Evolutionary conservation across 1,140 invertebrate species (phyloP).

Genomic region (Agrilus planipennis): DNA sequence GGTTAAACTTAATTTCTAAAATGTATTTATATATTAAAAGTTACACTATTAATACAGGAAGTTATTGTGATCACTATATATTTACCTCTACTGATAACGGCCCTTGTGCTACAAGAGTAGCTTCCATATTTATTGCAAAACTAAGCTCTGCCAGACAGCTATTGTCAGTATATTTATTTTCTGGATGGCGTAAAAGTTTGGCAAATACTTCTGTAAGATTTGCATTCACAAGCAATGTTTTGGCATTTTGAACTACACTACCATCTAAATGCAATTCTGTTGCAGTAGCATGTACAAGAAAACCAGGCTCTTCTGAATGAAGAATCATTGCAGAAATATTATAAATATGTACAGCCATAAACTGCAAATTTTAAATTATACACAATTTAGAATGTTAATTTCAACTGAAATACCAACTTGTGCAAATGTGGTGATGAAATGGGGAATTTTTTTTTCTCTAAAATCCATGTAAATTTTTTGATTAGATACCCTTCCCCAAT

Average conservation of each 20-base stretch:
- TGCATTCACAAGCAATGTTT: slow-evolving; percentile 59
- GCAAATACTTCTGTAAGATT: slow-evolving; percentile 44
- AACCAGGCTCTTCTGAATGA: slow-evolving; percentile 49
- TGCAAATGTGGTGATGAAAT: slow-evolving; percentile 66
- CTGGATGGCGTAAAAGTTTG: slow-evolving; percentile 38
- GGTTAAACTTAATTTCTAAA: slow-evolving; percentile 58
- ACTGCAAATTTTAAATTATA: slow-evolving; percentile 39
- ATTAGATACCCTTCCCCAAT: slow-evolving; percentile 25
- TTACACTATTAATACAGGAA: slow-evolving; percentile 8
- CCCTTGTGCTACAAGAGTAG: slow-evolving; percentile 59
- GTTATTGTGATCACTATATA: slow-evolving; percentile 5
- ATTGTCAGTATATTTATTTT: slow-evolving; percentile 26
- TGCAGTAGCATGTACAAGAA: slow-evolving; percentile 62
- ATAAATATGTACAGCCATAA: slow-evolving; percentile 75
- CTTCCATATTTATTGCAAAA: slow-evolving; percentile 61
- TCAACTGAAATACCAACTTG: slow-evolving; percentile 42
- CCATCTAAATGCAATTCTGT: slow-evolving; percentile 68
- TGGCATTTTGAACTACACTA: slow-evolving; percentile 55
- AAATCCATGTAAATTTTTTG: slow-evolving; percentile 49
- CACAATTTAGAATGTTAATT: neutral
- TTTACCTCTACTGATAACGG: slow-evolving; percentile 64
- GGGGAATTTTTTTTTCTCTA: slow-evolving; percentile 59
- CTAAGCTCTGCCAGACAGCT: slow-evolving; percentile 55
- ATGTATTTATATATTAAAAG: slow-evolving; percentile 8
- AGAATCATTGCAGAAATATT: slow-evolving; percentile 67